Base-by-base conservation (phyloP, 2,797 vertebrate genomes). In the Channa striata region DNA sequence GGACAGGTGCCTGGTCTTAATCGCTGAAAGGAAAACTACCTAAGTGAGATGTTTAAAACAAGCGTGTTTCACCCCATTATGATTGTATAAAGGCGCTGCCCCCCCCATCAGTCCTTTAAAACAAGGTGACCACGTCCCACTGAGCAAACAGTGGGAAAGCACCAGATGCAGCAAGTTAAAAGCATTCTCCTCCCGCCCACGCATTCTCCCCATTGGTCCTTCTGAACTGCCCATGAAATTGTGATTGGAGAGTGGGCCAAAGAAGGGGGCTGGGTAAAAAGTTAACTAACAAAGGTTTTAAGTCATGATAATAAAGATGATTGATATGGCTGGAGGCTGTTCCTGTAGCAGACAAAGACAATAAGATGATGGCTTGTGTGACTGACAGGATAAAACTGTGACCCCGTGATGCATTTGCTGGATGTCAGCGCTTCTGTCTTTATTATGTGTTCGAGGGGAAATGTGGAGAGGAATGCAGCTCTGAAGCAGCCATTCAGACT, bases 151-250 rank as follows among this genome's bases (percentile, higher is more conserved):
- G 93, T 89, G 88, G 94, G 94, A 93, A 88, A 91, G 87, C 92
- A 88, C 91, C 92, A 94, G 93, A 94, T 94, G 93, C 92, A 93
- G 92, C 93, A 94, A 94, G 94, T 94, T 94, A 94, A 94, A 93
- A 93, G 93, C 93, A 92, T 94, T 93, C 93, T 93, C 77, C 64
- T 88, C 90, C 92, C 88, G 78, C 94, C 93, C 90, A 93, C 93
- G 56, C 89, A 23, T 68, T 90, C 83, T 84, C 83, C 91, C 87
- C 84, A 95, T 94, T 94, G 94, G 93, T 73, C 85, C 87, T 52
- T 74, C 80, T 84, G 88, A 91, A 88, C 91, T 91, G 88, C 89
- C 93, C 92, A 89, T 92, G 92, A 93, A 94, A 95, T 94, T 64
- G 83, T 92, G 93, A 94, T 94, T 94, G 94, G 93, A 90, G 92